phyloP scores from a whole-genome alignment of 92 coral and sea anemone genomes.

The Epizoanthus scotinus region DNA sequence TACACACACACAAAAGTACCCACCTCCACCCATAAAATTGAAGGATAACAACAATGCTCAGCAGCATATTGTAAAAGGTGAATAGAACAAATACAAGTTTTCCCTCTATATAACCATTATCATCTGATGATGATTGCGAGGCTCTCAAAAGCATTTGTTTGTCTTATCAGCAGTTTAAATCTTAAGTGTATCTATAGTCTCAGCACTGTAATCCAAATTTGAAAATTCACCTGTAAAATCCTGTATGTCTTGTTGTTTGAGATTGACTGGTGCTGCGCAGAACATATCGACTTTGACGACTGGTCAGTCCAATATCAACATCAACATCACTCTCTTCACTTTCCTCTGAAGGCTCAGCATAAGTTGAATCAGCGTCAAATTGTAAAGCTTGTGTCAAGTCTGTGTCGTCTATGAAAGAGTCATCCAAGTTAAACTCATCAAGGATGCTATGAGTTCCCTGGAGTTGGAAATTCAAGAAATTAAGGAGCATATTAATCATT shows the following conservation, averaged over 20 bases:
- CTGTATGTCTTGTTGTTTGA: neutral
- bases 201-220: neutral
- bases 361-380: neutral
- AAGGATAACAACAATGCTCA: too few species aligned
- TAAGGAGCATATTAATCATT: too few species aligned
- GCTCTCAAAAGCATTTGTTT: too few species aligned
- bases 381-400: neutral
- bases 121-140: too few species aligned
- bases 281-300: neutral
- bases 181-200: too few species aligned
- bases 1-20: too few species aligned
- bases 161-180: too few species aligned
- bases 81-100: too few species aligned
- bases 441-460: neutral
- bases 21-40: too few species aligned
- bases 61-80: too few species aligned
- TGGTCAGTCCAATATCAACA: neutral
- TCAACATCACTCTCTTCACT: conserved; percentile 14
- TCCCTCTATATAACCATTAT: too few species aligned
- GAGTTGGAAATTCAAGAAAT: neutral
- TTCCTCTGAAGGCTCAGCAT: neutral
- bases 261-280: conserved; percentile 7
- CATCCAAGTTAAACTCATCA: conserved; percentile 19
- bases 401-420: conserved; percentile 34
- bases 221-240: neutral